Percentiles rank a stretch among this genome's conserved stretches.
Conservation (phyloP, 2,113 vertebrate species). For the Caracal caracal region DNA sequence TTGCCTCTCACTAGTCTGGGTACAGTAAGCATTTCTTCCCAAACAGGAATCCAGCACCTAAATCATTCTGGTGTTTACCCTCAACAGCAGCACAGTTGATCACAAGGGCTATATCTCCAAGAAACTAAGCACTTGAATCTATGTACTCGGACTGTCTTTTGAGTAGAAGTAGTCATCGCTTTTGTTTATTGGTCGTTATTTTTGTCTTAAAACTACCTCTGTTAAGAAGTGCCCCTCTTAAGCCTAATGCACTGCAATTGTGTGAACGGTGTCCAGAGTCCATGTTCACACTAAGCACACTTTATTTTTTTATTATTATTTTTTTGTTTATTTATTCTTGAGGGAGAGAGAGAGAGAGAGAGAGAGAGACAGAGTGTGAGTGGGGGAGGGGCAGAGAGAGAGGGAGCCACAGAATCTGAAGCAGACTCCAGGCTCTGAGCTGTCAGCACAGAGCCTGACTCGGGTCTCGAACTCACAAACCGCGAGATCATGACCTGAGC, state of each 20-base stretch:
- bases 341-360: no score
- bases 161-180: background rate
- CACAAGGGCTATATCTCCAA: background rate
- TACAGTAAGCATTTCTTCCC: background rate
- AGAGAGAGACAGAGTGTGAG: no score
- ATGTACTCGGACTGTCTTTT: background rate
- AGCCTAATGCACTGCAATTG: background rate
- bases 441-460: no score
- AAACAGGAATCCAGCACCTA: background rate
- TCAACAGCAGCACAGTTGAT: background rate
- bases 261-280: background rate
- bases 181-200: background rate
- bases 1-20: background rate
- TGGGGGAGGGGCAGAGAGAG: no score
- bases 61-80: background rate
- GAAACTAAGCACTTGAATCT: background rate
- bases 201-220: slow-evolving; percentile 1
- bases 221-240: background rate
- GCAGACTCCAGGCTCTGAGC: no score
- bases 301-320: no score
- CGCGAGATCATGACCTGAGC: no score
- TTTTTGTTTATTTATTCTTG: no score
- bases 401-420: no score
- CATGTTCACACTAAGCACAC: background rate
- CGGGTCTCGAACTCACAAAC: no score